Evolutionary conservation across 30 jellyfish, hydroid and myxozoan genomes (phyloP).

Genomic region (Chrysaora quinquecirrha): DNA sequence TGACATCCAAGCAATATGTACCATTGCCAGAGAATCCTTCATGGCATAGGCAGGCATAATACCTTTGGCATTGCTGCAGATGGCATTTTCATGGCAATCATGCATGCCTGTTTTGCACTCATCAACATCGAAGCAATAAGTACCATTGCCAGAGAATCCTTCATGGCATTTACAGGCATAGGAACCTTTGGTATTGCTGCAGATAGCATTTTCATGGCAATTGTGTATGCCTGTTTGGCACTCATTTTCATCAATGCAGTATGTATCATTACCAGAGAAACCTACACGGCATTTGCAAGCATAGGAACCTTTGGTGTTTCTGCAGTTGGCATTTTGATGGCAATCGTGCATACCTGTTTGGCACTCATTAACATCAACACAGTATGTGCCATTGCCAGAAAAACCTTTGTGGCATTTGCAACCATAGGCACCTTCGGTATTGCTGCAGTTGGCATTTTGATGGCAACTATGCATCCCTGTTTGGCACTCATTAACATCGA

Average conservation of each 20-base stretch:
- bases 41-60: constrained; percentile 15
- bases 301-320: constrained; percentile 30
- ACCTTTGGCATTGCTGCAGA: constrained; percentile 10
- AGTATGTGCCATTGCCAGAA: constrained; percentile 34
- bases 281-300: constrained; percentile 58
- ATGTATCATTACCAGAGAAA: constrained; percentile 68
- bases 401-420: constrained; percentile 41
- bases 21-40: constrained; percentile 62
- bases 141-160: constrained; percentile 84
- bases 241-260: constrained; percentile 66
- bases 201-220: constrained; percentile 53
- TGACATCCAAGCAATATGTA: constrained; percentile 16
- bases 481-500: constrained; percentile 68
- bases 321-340: constrained; percentile 33
- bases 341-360: background rate
- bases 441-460: constrained; percentile 26
- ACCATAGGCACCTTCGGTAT: constrained; percentile 6
- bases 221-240: constrained; percentile 25
- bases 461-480: constrained; percentile 32
- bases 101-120: constrained; percentile 14
- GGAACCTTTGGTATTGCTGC: constrained; percentile 68
- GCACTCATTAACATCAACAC: constrained; percentile 44
- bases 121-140: constrained; percentile 34
- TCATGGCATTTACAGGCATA: constrained; percentile 69
- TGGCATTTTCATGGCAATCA: constrained; percentile 35